Percentiles rank a stretch among this genome's conserved stretches.
Evolutionary conservation across 2,888 invertebrate species (phyloP).

Genomic region (Didymodactylos carnosus): DNA sequence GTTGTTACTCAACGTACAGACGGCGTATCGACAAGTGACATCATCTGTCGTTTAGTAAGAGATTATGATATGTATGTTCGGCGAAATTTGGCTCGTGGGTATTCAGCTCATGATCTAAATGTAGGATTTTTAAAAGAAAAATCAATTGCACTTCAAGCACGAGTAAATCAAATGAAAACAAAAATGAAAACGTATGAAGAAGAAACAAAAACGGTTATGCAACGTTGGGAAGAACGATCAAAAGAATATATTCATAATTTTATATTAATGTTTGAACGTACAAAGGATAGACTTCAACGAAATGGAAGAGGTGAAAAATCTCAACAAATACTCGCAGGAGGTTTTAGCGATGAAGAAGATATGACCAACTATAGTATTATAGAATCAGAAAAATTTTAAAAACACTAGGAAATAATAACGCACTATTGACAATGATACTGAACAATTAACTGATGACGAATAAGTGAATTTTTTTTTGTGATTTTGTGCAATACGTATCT

Average conservation of each 20-base stretch:
- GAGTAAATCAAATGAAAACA: constrained; percentile 4
- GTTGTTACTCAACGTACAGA: constrained; percentile 78
- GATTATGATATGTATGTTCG: constrained; percentile 94
- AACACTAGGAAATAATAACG: too few species aligned
- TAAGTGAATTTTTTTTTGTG: too few species aligned
- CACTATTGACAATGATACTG: too few species aligned
- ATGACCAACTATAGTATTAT: too few species aligned
- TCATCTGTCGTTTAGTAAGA: constrained; percentile 78
- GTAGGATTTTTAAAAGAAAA: constrained; percentile 47
- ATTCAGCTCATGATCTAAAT: constrained; percentile 88
- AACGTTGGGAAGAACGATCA: constrained; percentile 11
- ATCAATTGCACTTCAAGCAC: constrained; percentile 3
- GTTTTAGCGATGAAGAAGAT: too few species aligned
- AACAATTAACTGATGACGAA: too few species aligned
- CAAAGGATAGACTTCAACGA: too few species aligned
- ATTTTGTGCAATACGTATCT: too few species aligned
- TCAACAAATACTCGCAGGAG: too few species aligned
- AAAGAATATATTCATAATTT: constrained; percentile 13
- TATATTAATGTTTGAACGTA: constrained; percentile 3
- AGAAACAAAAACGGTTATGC: constrained; percentile 6
- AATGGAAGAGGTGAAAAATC: too few species aligned
- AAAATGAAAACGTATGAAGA: constrained; percentile 12
- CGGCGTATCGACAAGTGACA: constrained; percentile 92
- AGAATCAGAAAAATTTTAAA: too few species aligned
- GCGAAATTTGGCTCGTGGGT: constrained; percentile 81